Conservation (phyloP, 2,888 invertebrate species). For the Acleris cristana region DNA sequence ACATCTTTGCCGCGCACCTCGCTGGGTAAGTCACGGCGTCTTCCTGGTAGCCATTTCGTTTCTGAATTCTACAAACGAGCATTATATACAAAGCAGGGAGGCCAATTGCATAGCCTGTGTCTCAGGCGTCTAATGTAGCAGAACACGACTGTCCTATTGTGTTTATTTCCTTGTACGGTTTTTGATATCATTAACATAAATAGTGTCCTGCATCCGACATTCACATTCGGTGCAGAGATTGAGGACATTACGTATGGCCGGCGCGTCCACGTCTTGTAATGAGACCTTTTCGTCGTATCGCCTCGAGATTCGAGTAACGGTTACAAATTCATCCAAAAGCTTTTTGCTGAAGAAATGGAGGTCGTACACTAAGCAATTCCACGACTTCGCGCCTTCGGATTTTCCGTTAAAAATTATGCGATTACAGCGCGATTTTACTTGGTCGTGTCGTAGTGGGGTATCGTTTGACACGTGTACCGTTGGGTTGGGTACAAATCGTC, state of each 20-base stretch:
- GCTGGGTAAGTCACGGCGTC: conserved; percentile 71
- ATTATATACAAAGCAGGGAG: conserved; percentile 79
- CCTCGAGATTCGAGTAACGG: conserved; percentile 28
- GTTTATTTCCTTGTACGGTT: conserved; percentile 79
- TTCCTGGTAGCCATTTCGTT: conserved; percentile 73
- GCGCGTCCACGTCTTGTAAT: conserved; percentile 39
- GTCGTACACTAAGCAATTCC: conserved; percentile 47
- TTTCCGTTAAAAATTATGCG: conserved; percentile 32
- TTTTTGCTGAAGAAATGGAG: conserved; percentile 34
- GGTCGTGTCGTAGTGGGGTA: conserved; percentile 49
- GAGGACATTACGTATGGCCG: conserved; percentile 39
- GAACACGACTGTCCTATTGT: conserved; percentile 81
- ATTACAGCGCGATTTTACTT: conserved; percentile 53
- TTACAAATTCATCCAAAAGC: conserved; percentile 35
- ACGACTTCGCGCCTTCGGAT: conserved; percentile 50
- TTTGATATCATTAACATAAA: conserved; percentile 81
- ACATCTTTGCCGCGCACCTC: conserved; percentile 64
- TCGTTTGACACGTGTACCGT: conserved; percentile 75
- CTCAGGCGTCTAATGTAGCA: conserved; percentile 74
- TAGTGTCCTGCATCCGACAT: conserved; percentile 67
- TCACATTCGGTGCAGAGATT: conserved; percentile 64
- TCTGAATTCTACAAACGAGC: conserved; percentile 77
- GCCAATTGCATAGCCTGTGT: conserved; percentile 72
- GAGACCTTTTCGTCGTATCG: conserved; percentile 36
- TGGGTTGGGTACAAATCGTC: conserved; percentile 76